Conservation (phyloP, 2,888 invertebrate species). For the Miltochrista miniata region DNA sequence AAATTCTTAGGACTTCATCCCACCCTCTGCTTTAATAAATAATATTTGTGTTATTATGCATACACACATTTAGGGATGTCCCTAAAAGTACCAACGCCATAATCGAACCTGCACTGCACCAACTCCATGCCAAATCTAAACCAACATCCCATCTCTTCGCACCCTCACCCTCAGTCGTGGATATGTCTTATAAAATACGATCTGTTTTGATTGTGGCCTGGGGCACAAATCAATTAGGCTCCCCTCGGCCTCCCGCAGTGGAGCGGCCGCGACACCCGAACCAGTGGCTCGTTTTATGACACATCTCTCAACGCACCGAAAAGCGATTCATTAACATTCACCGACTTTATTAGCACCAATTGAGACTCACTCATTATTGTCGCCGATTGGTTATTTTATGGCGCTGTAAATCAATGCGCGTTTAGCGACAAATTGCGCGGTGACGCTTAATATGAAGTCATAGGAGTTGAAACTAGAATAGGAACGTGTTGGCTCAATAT, state of each 20-base stretch:
- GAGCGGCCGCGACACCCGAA: conserved; percentile 69
- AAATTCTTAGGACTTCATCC: too few species aligned
- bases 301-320: conserved; percentile 71
- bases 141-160: conserved; percentile 37
- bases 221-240: conserved; percentile 84
- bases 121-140: conserved; percentile 18
- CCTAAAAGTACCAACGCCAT: neutral
- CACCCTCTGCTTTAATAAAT: too few species aligned
- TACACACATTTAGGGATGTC: too few species aligned
- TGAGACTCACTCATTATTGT: conserved; percentile 54
- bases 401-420: conserved; percentile 30
- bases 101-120: conserved; percentile 53
- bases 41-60: too few species aligned
- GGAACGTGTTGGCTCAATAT: too few species aligned
- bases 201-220: conserved; percentile 85
- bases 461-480: neutral
- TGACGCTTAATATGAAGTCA: conserved; percentile 10
- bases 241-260: conserved; percentile 69
- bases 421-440: conserved; percentile 22
- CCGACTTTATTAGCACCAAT: conserved; percentile 78
- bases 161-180: conserved; percentile 68
- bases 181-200: conserved; percentile 84
- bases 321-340: conserved; percentile 81
- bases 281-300: conserved; percentile 84
- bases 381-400: conserved; percentile 53